phyloP scores from a whole-genome alignment of 2,888 invertebrate genomes.

The Hydroisotoma schaefferi region DNA sequence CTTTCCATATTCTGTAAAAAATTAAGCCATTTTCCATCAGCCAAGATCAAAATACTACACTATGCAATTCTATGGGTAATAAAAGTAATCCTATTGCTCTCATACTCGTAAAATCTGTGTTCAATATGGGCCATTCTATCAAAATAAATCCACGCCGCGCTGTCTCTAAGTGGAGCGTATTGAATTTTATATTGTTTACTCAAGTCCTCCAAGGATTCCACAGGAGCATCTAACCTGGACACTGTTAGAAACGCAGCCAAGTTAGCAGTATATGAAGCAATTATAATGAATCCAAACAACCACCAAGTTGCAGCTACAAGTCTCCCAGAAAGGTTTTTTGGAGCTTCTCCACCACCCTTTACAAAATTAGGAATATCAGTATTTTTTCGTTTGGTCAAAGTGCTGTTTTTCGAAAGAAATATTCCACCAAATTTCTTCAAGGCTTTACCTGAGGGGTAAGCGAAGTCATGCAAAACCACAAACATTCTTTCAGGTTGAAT shows the following conservation, averaged over 20 bases:
- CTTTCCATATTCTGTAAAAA: conserved; percentile 84
- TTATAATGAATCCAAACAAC: conserved; percentile 98
- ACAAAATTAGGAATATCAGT: background rate
- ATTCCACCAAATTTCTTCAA: background rate
- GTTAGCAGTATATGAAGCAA: conserved; percentile 97
- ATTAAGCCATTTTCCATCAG: background rate
- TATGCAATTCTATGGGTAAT: too few relatives aligned
- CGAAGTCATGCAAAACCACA: conserved; percentile 99
- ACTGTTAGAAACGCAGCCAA: conserved; percentile 95
- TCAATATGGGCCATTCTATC: conserved; percentile 95
- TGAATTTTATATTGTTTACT: conserved; percentile 94
- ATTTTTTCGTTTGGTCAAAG: background rate
- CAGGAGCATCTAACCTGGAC: conserved; percentile 85
- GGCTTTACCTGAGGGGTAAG: conserved; percentile 72
- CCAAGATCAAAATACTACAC: background rate
- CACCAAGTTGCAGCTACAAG: conserved; percentile 98
- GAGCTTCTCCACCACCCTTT: conserved; percentile 91
- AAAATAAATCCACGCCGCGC: conserved; percentile 89
- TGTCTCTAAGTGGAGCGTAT: conserved; percentile 85
- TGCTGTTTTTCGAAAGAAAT: background rate
- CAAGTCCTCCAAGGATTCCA: conserved; percentile 88
- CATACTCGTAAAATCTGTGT: conserved; percentile 87
- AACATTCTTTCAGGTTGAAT: conserved; percentile 90
- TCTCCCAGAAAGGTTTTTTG: conserved; percentile 91
- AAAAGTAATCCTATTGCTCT: conserved; percentile 47